phyloP scores from a whole-genome alignment of 2,888 invertebrate genomes.

The Pterobdella sp. region DNA sequence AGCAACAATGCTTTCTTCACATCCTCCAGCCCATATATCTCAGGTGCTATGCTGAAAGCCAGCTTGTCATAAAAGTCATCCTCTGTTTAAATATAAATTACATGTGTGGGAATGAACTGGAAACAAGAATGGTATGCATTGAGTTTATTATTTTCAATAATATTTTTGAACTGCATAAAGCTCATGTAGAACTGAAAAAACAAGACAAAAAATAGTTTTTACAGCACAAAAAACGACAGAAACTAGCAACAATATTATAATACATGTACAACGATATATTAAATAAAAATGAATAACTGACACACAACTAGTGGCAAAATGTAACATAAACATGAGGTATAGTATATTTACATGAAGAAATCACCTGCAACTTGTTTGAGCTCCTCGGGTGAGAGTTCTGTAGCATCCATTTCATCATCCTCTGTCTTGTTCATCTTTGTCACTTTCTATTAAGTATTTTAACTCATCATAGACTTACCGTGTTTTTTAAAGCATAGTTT shows the following conservation, averaged over 20 bases:
- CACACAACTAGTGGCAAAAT: too few species aligned
- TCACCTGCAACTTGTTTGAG: constrained; percentile 62
- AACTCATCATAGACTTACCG: too few species aligned
- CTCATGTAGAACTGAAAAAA: too few species aligned
- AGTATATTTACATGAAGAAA: too few species aligned
- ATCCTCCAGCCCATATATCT: constrained; percentile 96
- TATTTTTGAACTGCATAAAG: too few species aligned
- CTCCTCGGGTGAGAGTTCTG: constrained; percentile 71
- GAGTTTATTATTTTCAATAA: background rate
- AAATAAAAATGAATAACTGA: too few species aligned
- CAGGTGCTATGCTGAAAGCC: constrained; percentile 87
- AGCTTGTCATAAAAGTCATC: constrained; percentile 80
- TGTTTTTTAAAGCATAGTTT: too few species aligned
- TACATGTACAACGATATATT: too few species aligned
- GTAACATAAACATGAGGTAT: too few species aligned
- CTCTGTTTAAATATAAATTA: constrained; percentile 34
- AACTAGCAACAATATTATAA: too few species aligned
- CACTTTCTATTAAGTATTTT: constrained; percentile 63
- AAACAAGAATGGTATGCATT: background rate
- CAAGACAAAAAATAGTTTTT: too few species aligned
- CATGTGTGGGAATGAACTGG: background rate
- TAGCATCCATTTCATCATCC: constrained; percentile 61
- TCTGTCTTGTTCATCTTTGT: constrained; percentile 76
- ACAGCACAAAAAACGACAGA: too few species aligned
- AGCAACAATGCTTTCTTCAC: constrained; percentile 91